Evolutionary conservation across 1,140 invertebrate species (phyloP), one percentile per base, ranked within the genome.

Genomic region (Drosophila bifasciata): DNA sequence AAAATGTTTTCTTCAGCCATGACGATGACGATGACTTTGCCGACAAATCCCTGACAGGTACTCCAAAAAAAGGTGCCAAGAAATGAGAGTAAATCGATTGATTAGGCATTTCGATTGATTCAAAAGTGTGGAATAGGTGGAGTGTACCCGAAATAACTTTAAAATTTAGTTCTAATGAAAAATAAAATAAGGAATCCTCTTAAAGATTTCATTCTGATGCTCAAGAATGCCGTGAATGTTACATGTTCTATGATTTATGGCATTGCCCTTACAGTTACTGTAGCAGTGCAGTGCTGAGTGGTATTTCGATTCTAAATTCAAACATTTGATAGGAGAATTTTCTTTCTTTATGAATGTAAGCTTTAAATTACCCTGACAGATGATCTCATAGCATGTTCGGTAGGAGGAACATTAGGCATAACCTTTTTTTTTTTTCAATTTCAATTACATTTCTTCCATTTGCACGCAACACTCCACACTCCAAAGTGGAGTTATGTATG

Each of bases 21-120:
- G 52, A 13, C 7, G 5, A 23, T n/a, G n/a, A n/a, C n/a, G 19
- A 21, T 67, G 50, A 41, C 40, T 43, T 21, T 48, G 48, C n/a
- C 6, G 16, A 41, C 32, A 51, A 75, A 46, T 46, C 25, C 44
- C 21, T 44, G 36, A 23, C 75, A 71, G 49, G 64, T 76, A 62
- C 21, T 28, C 15, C 9, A 19, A 44, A 15, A 44, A 15, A 8
- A 41, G 16, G 19, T 17, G 44, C 19, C 11, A 49, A 15, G 50
- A 44, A 46, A 40, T 39, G 36, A 44, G 21, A 55, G 55, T 80
- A 41, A 79, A 79, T 80, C 55, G 44, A 79, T 79, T 79, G 63
- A 63, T 74, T 59, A 23, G 50, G 41, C 60, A 32, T 23, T 28
- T 59, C 1, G 3, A 21, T 15, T 51, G 13, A 43, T n/a, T 3